Base-by-base conservation (phyloP, 2,888 invertebrate species). In the Mythimna albipuncta region DNA sequence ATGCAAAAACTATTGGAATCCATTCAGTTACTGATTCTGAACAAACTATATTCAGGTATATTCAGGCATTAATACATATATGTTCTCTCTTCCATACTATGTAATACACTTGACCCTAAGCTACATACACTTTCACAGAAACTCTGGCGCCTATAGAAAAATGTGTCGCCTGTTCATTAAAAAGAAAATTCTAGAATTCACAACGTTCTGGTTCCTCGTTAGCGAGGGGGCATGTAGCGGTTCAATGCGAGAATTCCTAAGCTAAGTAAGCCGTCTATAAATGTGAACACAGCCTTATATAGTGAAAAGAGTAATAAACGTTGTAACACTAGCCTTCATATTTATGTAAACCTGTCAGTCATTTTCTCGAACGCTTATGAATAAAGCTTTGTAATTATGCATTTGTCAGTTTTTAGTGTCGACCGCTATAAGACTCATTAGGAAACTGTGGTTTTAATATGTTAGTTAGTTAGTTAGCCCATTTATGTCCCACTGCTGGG, bases 301-400 rank as follows among this genome's bases (percentile, higher is more conserved):
- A 67, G 79, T 72, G 72, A 67, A 67, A 78, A 78, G 72, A 68
- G 82, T 38, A 64, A 72, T 82, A 79, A 78, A 68, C 67, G 41
- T 57, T 72, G 82, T 82, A 72, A 78, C 73, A 79, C 79, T 79
- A 64, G 72, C 79, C 79, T 82, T 72, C 72, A 62, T 78, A 72
- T 78, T 78, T 67, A 78, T 82, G 82, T 82, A 79, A 79, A 82
- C 79, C 57, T 63, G 82, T 68, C 79, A 72, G 63, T 82, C 58
- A 81, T 80, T 62, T 79, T 67, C 80, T 75, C 59, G 50, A n/a
- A 79, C 67, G 61, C 64, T 78, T 82, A 57, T 61, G 63, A 78
- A 81, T 81, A 38, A 63, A 47, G 44, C 55, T 75, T 55, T n/a
- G 55, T 59, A 65, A 52, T 63, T 71, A 58, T 58, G 77, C 38